A percentile compares a stretch with the other conserved stretches of the same genome.
Evolutionary conservation across 23 tunicate species (phyloP).

Genomic region (Ascidia mentula): DNA sequence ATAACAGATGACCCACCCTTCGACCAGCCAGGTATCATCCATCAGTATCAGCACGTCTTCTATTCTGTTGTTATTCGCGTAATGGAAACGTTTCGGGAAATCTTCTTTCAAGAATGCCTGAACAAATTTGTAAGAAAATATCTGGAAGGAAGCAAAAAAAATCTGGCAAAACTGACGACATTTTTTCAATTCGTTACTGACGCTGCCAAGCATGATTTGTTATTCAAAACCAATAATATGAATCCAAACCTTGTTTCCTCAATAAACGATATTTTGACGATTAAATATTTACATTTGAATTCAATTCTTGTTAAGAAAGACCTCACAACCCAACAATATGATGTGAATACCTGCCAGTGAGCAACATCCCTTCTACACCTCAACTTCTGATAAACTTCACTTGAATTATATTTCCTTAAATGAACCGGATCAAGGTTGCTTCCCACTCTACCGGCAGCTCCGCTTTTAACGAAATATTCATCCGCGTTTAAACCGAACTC

Average conservation of each 20-base stretch:
- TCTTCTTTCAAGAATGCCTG: conserved; percentile 59
- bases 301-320: no score
- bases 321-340: no score
- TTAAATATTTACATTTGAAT: no score
- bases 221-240: no score
- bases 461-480: conserved; percentile 38
- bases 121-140: no score
- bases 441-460: conserved; percentile 78
- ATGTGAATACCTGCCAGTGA: conserved; percentile 90
- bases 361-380: conserved; percentile 59
- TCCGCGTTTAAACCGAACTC: conserved; percentile 62
- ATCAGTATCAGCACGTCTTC: conserved; percentile 47
- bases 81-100: conserved; percentile 75
- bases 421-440: conserved; percentile 41
- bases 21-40: conserved; percentile 77
- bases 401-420: conserved; percentile 47
- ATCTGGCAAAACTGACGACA: no score
- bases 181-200: no score
- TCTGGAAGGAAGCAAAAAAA: no score
- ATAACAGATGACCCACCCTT: conserved; percentile 68
- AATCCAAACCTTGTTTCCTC: no score
- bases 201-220: no score
- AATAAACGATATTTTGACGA: no score
- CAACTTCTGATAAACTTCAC: conserved; percentile 33
- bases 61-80: conserved; percentile 65